phyloP scores from a whole-genome alignment of 2,888 invertebrate genomes.

The Acrobasis suavella region DNA sequence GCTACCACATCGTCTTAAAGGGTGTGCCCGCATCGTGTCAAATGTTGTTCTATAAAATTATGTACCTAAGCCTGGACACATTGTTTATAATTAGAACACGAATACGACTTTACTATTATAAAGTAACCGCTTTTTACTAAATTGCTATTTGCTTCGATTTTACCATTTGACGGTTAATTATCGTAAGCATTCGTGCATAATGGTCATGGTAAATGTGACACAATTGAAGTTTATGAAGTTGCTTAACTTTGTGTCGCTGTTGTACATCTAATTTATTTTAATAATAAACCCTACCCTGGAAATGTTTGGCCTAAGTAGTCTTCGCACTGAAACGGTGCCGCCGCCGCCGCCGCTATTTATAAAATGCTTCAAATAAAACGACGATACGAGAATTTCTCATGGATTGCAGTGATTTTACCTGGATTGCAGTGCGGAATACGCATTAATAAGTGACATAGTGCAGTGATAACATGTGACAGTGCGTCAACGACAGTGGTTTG shows the following conservation, averaged over 20 bases:
- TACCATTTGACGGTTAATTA: constrained; percentile 16
- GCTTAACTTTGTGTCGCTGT: constrained; percentile 48
- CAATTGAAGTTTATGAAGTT: constrained; percentile 17
- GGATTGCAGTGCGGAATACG: constrained; percentile 78
- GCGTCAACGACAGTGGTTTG: constrained; percentile 47
- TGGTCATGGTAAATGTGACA: constrained; percentile 12
- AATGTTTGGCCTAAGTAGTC: constrained; percentile 54
- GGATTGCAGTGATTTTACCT: constrained; percentile 77
- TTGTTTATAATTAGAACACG: constrained; percentile 2
- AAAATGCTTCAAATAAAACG: constrained; percentile 16
- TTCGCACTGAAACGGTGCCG: constrained; percentile 62
- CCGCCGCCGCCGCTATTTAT: constrained; percentile 69
- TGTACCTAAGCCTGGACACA: background rate
- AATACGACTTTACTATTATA: constrained; percentile 6
- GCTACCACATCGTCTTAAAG: too few relatives aligned
- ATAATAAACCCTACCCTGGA: constrained; percentile 35
- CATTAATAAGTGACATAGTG: constrained; percentile 66
- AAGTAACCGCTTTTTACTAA: constrained; percentile 15
- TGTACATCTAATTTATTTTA: constrained; percentile 35
- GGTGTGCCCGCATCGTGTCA: too few relatives aligned
- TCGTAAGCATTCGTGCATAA: constrained; percentile 1
- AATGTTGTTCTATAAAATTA: too few relatives aligned
- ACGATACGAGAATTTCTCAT: constrained; percentile 34
- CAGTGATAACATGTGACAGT: constrained; percentile 71
- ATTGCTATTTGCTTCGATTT: constrained; percentile 21